Percentiles rank a stretch among this genome's conserved stretches.
phyloP scores from a whole-genome alignment of 2,797 vertebrate genomes.

The Dipus sagitta region DNA sequence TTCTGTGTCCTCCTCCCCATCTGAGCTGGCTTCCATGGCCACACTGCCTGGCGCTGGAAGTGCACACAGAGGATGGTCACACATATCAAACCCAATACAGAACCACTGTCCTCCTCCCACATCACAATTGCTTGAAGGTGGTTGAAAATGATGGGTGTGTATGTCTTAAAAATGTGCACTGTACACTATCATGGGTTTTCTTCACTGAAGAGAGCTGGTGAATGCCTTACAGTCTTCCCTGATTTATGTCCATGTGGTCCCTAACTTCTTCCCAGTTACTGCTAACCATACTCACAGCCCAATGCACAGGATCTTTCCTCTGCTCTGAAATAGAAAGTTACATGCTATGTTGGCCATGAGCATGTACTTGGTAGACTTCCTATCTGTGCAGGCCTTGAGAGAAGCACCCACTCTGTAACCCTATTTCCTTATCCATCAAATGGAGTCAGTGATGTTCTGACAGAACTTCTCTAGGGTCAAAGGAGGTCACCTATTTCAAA shows the following conservation, averaged over 20 bases:
- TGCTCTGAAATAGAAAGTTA: background rate
- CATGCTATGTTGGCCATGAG: background rate
- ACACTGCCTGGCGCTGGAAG: conserved; percentile 85
- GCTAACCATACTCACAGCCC: background rate
- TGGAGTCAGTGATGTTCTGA: background rate
- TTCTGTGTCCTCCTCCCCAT: conserved; percentile 91
- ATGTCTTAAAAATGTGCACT: background rate
- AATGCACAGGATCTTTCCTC: background rate
- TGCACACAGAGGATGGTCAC: rapidly evolving
- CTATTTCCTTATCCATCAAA: background rate
- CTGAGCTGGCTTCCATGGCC: conserved; percentile 90
- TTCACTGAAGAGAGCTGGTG: too few relatives aligned
- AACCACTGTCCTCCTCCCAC: rapidly evolving
- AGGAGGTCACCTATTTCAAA: background rate
- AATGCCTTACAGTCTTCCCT: background rate
- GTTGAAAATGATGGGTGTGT: background rate
- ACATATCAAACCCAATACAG: rapidly evolving
- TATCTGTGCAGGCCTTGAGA: background rate
- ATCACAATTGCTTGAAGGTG: background rate
- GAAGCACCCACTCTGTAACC: background rate
- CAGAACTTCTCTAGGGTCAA: background rate
- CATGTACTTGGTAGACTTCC: background rate
- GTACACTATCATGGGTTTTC: background rate
- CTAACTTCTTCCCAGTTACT: background rate
- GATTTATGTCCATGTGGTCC: background rate